phyloP scores from a whole-genome alignment of 1,140 invertebrate species.

The Bombus superbus region DNA sequence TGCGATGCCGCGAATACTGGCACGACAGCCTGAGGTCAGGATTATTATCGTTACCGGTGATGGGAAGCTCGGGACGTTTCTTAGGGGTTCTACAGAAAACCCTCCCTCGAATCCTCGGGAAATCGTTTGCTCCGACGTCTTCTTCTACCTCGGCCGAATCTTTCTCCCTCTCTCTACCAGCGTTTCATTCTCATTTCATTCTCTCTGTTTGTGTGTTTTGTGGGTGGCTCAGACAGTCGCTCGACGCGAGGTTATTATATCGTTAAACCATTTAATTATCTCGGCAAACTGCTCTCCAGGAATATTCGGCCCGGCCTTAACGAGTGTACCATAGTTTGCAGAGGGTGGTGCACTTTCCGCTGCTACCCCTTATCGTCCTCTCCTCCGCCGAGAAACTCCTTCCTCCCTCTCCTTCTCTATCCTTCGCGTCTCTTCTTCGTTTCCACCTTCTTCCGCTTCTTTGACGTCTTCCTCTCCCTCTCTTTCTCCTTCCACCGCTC shows the following conservation, averaged over 20 bases:
- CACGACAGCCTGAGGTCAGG: slow-evolving; percentile 47
- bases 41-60: slow-evolving; percentile 58
- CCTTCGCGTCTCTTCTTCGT: background rate
- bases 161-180: background rate
- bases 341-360: slow-evolving; percentile 24
- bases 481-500: background rate
- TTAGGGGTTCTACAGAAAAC: slow-evolving; percentile 29
- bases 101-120: slow-evolving; percentile 25
- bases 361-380: slow-evolving; percentile 17
- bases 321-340: slow-evolving; percentile 70
- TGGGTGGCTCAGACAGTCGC: slow-evolving; percentile 70
- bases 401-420: background rate
- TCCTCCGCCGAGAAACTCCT: background rate
- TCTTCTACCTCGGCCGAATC: background rate
- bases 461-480: slow-evolving; percentile 15
- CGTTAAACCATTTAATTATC: slow-evolving; percentile 83
- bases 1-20: background rate
- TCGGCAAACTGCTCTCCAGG: slow-evolving; percentile 81
- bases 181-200: slow-evolving; percentile 22
- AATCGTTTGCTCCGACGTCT: slow-evolving; percentile 33
- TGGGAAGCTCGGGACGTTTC: slow-evolving; percentile 54
- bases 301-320: slow-evolving; percentile 78
- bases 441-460: slow-evolving; percentile 6
- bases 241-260: slow-evolving; percentile 81
- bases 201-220: slow-evolving; percentile 62